Evolutionary conservation across 2,797 vertebrate genomes (phyloP), one percentile per base, ranked within the genome.

Genomic region (Lerista edwardsae): DNA sequence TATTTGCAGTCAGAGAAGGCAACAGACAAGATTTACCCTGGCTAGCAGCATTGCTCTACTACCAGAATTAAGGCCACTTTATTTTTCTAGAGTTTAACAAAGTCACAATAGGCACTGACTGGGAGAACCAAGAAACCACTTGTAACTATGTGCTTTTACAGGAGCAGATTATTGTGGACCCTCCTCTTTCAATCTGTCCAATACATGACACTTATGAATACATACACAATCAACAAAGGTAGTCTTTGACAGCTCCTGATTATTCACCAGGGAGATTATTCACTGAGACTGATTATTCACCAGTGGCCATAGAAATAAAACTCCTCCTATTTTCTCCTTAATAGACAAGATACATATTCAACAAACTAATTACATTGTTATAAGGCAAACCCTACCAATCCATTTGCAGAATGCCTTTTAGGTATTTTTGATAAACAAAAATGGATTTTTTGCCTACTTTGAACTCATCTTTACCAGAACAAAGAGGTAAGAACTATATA

Each of bases 1-100:
- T 0, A 36, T 1, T 21, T 19, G 29, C 36, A 44, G 25, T 36
- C 23, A 29, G 9, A 21, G 14, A 39, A 0, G 8, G 0, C 0
- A 0, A 3, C 0, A 4, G 29, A 51, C 59, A 31, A 57, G 61
- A 1, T 55, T 64, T 29, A 69, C 6, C n/a, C 47, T 21, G 44
- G 78, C 59, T 75, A 59, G 34, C n/a, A 61, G 2, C 61, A 10
- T 27, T 51, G 55, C 15, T n/a, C 17, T 34, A 55, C 4, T 17
- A 31, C 25, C 75, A 71, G 25, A 41, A 62, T 76, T 69, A 64
- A 69, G 7, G 12, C 14, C 10, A n/a, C 12, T 68, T 25, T 61
- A 79, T 75, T 87, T 69, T 21, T 27, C 31, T 19, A n/a, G 39
- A 59, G 41, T 31, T 41, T 47, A 68, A 61, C 3, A 36, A 9